These are phyloP conservation scores for Apis laboriosa DNA, from an alignment of 1,140 invertebrate species.

Conservation along the genomic window DNA sequence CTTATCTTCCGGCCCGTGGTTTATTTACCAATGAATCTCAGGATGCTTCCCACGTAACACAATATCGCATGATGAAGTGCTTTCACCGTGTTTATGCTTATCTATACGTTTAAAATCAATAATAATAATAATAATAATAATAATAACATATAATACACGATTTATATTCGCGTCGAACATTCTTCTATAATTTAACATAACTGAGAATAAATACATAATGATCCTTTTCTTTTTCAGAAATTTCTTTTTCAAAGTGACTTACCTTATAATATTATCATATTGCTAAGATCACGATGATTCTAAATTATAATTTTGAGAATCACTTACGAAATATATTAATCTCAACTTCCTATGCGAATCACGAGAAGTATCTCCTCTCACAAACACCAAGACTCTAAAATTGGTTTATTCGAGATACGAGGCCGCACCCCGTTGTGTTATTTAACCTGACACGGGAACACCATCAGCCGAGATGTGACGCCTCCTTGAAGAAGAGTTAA, in stretches of 20 bases:
- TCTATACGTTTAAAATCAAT: not conserved
- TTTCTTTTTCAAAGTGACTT: too few species aligned
- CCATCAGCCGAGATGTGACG: constrained; percentile 16
- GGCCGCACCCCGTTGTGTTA: not conserved
- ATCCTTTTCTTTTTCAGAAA: too few species aligned
- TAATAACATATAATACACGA: not conserved
- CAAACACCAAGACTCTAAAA: not conserved
- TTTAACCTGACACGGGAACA: constrained; percentile 26
- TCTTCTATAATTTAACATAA: not conserved
- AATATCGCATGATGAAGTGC: not conserved
- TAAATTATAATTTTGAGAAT: too few species aligned
- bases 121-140: not conserved
- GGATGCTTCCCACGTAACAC: not conserved
- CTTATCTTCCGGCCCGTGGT: not conserved
- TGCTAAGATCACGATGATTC: too few species aligned
- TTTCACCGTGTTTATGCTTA: not conserved
- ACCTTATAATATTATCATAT: too few species aligned
- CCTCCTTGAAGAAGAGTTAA: constrained; percentile 40
- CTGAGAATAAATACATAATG: too few species aligned
- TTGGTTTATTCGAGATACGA: not conserved
- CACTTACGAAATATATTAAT: too few species aligned
- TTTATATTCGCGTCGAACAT: not conserved
- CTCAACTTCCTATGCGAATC: too few species aligned
- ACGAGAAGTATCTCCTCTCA: not conserved
- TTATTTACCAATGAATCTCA: constrained; percentile 13